Conservation (phyloP, 1,140 invertebrate species). For the Lepeophtheirus salmonis region DNA sequence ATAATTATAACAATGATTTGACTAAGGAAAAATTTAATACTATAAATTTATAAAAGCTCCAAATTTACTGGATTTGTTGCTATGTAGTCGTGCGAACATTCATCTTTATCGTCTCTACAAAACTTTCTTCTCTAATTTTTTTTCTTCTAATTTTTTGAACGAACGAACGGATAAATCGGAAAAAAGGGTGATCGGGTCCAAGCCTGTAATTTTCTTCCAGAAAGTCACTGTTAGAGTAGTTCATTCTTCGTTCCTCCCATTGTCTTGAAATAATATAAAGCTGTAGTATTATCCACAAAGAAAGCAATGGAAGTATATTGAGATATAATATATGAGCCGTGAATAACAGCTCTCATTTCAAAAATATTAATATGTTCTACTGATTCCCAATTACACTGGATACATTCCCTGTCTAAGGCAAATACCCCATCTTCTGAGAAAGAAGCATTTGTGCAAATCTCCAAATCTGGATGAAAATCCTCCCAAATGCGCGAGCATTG, state of each 20-base stretch:
- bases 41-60: too few relatives aligned
- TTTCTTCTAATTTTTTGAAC: too few relatives aligned
- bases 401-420: neutral
- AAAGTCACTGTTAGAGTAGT: neutral
- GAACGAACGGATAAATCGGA: too few relatives aligned
- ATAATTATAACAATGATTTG: too few relatives aligned
- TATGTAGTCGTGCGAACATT: too few relatives aligned
- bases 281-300: neutral
- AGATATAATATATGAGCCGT: neutral
- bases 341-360: neutral
- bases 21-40: too few relatives aligned
- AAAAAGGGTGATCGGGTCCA: too few relatives aligned
- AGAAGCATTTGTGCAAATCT: neutral
- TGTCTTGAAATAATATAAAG: neutral
- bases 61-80: too few relatives aligned
- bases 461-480: neutral
- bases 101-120: too few relatives aligned
- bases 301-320: neutral
- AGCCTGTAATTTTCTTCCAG: neutral
- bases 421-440: neutral
- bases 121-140: too few relatives aligned
- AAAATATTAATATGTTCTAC: neutral
- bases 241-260: neutral
- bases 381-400: neutral
- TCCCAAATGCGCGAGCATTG: neutral